These are phyloP conservation scores for Ametastegia equiseti DNA, from an alignment of 2,888 invertebrate species.

Conservation along the genomic window DNA sequence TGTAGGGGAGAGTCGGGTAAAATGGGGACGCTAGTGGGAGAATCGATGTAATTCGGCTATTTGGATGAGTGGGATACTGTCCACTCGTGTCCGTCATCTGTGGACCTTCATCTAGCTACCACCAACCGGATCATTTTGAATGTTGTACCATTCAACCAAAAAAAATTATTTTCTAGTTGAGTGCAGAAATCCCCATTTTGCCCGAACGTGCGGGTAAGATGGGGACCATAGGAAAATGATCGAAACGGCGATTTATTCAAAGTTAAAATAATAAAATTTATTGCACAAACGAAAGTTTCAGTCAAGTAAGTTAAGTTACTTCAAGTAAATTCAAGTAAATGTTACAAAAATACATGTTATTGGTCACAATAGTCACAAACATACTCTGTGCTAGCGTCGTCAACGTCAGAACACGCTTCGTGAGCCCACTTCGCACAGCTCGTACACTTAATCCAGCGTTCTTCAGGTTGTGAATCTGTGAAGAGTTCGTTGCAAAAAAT, in stretches of 20 bases:
- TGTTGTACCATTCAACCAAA: not conserved
- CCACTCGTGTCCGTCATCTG: not conserved
- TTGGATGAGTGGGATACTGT: not conserved
- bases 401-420: not conserved
- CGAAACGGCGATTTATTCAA: not conserved
- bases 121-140: not conserved
- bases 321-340: not conserved
- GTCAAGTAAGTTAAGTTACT: conserved; percentile 1
- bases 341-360: not conserved
- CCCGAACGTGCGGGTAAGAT: not conserved
- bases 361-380: not conserved
- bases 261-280: not conserved
- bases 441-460: not conserved
- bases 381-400: not conserved
- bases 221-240: not conserved
- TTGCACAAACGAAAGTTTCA: not conserved
- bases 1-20: not conserved
- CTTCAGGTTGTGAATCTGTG: not conserved
- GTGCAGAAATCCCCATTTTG: not conserved
- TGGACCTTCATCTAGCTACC: not conserved
- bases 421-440: not conserved
- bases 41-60: not conserved
- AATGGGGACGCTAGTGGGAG: not conserved
- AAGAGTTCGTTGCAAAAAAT: not conserved
- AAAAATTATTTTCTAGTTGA: not conserved